Base-by-base conservation (phyloP, 2,888 invertebrate genomes). In the Ophion ventricosus region DNA sequence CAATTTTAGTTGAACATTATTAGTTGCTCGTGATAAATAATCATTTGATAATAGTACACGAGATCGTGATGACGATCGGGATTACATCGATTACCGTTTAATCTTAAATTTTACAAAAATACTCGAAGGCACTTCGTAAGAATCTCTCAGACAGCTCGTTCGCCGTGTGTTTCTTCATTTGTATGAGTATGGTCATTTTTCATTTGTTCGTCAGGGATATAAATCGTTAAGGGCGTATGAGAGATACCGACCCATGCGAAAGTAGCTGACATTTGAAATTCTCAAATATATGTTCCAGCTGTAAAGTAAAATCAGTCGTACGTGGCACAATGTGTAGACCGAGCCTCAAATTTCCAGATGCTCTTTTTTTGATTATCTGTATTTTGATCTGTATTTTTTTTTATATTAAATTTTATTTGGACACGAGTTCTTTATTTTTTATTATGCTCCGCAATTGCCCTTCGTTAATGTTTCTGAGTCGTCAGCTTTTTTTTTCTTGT, bases 51-150 rank as follows among this genome's bases (percentile, higher is more conserved):
- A 78, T 73, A 64, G 56, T 43, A 73, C 40, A 67, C 43, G 43
- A 67, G 61, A 59, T 75, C 3, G 14, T 14, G 43, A 64, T 74
- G 80, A 80, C 81, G 69, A 81, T 70, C 54, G 80, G 85, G 83
- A 84, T 87, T 87, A 88, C 87, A 89, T 85, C 87, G 85, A 89
- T 77, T 78, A 78, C 81, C 80, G 77, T 74, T 80, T 77, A 83
- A 88, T 87, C 86, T 88, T 88, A 88, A 69, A 82, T 76, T 88
- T 89, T 90, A 90, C 86, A 90, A 90, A 90, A 90, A 90, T 90
- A 90, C 88, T 87, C 87, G 88, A 90, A 90, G 90, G 90, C 90
- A 90, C 90, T 90, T 90, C 86, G 87, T 89, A 88, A 89, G 86
- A 89, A 88, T 90, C 72, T 87, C 86, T 81, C 61, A 78, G 63